A percentile compares a stretch with the other conserved stretches of the same genome.
Evolutionary conservation across 2,888 invertebrate genomes (phyloP).

Genomic region (Morpho achilles): DNA sequence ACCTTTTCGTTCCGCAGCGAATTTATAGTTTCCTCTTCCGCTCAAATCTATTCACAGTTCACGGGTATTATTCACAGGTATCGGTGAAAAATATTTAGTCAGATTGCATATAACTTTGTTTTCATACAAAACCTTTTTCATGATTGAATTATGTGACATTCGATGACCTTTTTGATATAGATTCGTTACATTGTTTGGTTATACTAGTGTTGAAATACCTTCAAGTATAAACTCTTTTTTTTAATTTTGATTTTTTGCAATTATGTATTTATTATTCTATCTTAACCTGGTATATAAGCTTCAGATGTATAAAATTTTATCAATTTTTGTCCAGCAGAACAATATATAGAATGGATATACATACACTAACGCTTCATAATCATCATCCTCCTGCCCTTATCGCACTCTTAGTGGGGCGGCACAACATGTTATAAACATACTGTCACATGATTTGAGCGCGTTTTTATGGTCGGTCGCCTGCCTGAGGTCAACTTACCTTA

Average conservation of each 20-base stretch:
- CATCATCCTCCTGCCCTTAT: not conserved
- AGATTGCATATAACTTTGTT: not conserved
- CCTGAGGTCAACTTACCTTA: no score
- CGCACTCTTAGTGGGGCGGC: no score
- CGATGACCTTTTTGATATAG: not conserved
- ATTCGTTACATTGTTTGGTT: not conserved
- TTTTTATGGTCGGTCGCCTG: no score
- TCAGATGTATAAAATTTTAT: no score
- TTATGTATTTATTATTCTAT: not conserved
- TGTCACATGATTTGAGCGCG: no score
- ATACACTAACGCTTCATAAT: not conserved
- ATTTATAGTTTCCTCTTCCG: constrained; percentile 60
- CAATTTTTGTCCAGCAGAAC: no score
- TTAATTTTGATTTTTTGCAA: not conserved
- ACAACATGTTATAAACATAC: no score
- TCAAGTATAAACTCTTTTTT: not conserved
- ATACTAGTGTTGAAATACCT: not conserved
- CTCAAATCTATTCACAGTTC: constrained; percentile 58
- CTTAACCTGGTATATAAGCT: no score
- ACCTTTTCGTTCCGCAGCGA: constrained; percentile 6
- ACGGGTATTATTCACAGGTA: constrained; percentile 55
- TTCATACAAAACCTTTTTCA: not conserved
- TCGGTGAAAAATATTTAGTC: constrained; percentile 45
- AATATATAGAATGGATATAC: not conserved
- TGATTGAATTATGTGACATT: not conserved